Evolutionary conservation across 2,797 vertebrate species (phyloP).

Genomic region (Cheirogaleus major): DNA sequence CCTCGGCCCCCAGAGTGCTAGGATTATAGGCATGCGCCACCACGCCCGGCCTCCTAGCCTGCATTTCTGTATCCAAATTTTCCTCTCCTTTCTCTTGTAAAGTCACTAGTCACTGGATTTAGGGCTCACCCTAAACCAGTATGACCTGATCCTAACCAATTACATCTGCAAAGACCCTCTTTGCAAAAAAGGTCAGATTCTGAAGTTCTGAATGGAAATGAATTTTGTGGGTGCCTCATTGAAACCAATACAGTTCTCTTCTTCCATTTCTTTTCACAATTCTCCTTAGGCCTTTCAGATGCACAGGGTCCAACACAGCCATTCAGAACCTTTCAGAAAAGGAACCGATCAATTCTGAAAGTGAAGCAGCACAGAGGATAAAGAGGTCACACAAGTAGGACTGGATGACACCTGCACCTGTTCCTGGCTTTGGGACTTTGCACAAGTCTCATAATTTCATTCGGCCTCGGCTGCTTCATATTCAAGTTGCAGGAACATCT

Average conservation of each 20-base stretch:
- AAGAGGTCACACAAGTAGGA: no score
- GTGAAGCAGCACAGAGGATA: not conserved
- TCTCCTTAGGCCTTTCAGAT: not conserved
- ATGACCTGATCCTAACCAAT: not conserved
- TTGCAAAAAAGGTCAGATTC: not conserved
- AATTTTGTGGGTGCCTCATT: not conserved
- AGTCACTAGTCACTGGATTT: not conserved
- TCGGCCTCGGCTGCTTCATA: not conserved
- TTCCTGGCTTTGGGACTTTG: not conserved
- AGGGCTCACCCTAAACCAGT: not conserved
- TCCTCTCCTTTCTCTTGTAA: not conserved
- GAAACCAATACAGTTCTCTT: not conserved
- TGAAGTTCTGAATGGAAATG: not conserved
- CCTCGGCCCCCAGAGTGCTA: no score
- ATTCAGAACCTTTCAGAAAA: not conserved
- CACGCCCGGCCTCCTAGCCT: not conserved
- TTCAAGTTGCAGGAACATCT: not conserved
- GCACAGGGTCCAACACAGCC: not conserved
- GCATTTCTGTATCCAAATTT: not conserved
- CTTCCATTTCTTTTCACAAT: not conserved
- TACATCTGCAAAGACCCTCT: not conserved
- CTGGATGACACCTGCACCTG: no score
- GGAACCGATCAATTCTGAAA: not conserved
- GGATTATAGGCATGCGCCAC: no score
- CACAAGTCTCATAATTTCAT: not conserved